phyloP scores from a whole-genome alignment of 1,140 invertebrate species.

The Ctenoplectra terminalis region DNA sequence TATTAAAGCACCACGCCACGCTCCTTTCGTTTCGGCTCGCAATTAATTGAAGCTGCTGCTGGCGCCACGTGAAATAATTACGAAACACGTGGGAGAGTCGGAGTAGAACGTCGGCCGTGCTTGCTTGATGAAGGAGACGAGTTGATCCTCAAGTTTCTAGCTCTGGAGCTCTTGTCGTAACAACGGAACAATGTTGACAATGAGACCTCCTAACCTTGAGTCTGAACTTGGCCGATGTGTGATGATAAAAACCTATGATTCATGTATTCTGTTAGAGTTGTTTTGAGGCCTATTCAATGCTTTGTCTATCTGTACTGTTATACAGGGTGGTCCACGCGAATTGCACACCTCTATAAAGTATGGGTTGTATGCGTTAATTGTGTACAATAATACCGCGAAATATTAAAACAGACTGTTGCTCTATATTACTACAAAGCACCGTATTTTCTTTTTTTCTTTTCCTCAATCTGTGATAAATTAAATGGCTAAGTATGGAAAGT shows the following conservation, averaged over 20 bases:
- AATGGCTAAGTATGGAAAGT: too few relatives aligned
- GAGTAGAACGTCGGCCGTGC: slow-evolving; percentile 10
- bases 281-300: too few relatives aligned
- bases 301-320: too few relatives aligned
- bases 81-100: slow-evolving; percentile 46
- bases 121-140: slow-evolving; percentile 46
- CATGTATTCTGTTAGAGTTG: too few relatives aligned
- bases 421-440: too few relatives aligned
- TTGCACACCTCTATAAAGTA: too few relatives aligned
- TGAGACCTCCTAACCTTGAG: slow-evolving; percentile 8
- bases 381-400: too few relatives aligned
- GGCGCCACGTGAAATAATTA: slow-evolving; percentile 59
- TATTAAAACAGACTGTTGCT: too few relatives aligned
- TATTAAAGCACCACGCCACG: slow-evolving; percentile 46
- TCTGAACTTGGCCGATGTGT: neutral
- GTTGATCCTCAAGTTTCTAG: neutral
- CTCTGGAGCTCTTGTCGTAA: neutral
- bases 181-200: neutral
- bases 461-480: too few relatives aligned
- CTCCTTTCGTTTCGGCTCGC: slow-evolving; percentile 59
- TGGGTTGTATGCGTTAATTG: too few relatives aligned
- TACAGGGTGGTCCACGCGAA: too few relatives aligned
- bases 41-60: slow-evolving; percentile 66
- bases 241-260: neutral
- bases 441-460: too few relatives aligned